phyloP scores from a whole-genome alignment of 2,888 invertebrate genomes.

The Zygothrica quintamaculata region DNA sequence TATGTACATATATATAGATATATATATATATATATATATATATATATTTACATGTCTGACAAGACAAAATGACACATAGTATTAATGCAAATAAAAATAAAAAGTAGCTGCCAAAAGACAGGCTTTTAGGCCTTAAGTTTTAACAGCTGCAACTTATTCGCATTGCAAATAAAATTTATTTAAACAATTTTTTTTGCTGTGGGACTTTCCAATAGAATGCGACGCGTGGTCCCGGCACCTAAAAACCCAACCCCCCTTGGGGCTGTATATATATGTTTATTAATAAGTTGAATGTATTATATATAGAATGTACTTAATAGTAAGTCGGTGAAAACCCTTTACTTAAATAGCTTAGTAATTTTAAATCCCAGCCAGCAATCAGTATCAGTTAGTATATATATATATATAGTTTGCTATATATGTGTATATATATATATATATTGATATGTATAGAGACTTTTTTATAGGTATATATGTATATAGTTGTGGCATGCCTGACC shows the following conservation, averaged over 20 bases:
- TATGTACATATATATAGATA: too few relatives aligned
- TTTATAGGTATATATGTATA: constrained; percentile 1
- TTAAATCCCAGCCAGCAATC: background rate
- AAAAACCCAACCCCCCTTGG: too few relatives aligned
- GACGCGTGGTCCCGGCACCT: constrained; percentile 7
- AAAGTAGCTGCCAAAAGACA: background rate
- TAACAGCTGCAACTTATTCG: constrained; percentile 42
- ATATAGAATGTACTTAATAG: too few relatives aligned
- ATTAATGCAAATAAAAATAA: constrained; percentile 10
- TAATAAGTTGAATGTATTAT: too few relatives aligned
- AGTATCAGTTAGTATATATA: background rate
- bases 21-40: too few relatives aligned
- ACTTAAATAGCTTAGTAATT: background rate
- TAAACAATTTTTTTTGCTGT: constrained; percentile 8
- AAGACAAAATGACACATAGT: constrained; percentile 26
- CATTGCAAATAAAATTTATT: constrained; percentile 24
- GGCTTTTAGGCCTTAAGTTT: constrained; percentile 30
- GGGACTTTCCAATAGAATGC: constrained; percentile 45
- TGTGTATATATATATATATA: background rate
- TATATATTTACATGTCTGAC: too few relatives aligned
- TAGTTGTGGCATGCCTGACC: constrained; percentile 38
- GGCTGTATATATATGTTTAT: too few relatives aligned
- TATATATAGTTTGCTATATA: background rate
- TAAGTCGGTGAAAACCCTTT: too few relatives aligned
- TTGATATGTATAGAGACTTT: too few relatives aligned